Evolutionary conservation across 2,113 vertebrate species (phyloP), one percentile per base, ranked within the genome.

Genomic region (Brevimyrus niger): DNA sequence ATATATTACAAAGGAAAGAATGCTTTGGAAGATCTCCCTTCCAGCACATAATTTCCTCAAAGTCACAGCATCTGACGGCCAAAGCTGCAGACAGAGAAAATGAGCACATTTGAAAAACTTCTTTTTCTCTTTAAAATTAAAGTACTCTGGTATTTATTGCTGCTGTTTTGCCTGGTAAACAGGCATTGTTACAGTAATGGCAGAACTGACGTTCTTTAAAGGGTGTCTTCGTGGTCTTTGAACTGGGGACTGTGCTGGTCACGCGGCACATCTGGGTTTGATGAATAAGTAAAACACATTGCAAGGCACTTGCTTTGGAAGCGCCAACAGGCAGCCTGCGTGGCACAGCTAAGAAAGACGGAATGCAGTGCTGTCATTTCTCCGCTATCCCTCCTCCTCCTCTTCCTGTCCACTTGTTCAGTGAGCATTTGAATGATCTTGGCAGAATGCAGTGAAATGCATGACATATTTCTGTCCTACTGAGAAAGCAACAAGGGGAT

Each of bases 251-350:
- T 76, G 48, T 50, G 21, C 5, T 31, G 88, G 88, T 82, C 61
- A 80, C 50, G 3, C 31, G 10, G 48, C 73, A 82, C 88, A 89
- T 89, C 88, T 89, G 88, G 48, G 27, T 82, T 82, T 55, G 48
- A 89, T 89, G 48, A 89, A 83, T 89, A 89, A 44, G 76, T n/a
- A 38, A 31, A 19, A 53, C 21, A 53, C 31, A 76, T 11, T 76
- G 23, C n/a, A 69, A 50, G 69, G 50, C 48, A 50, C 51, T 89
- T 82, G 42, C 27, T 82, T 44, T 89, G 17, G 31, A 76, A 3
- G 21, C 21, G 21, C 7, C 38, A 42, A 58, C 17, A 50, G 27
- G 88, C 47, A 80, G 69, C 47, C 19, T n/a, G 47, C 9, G 69
- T 51, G 27, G n/a, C 88, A 19, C 27, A 23, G 48, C 73, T 31